Base-by-base conservation (phyloP, 2,113 vertebrate genomes). In the Dunckerocampus dactyliophorus region DNA sequence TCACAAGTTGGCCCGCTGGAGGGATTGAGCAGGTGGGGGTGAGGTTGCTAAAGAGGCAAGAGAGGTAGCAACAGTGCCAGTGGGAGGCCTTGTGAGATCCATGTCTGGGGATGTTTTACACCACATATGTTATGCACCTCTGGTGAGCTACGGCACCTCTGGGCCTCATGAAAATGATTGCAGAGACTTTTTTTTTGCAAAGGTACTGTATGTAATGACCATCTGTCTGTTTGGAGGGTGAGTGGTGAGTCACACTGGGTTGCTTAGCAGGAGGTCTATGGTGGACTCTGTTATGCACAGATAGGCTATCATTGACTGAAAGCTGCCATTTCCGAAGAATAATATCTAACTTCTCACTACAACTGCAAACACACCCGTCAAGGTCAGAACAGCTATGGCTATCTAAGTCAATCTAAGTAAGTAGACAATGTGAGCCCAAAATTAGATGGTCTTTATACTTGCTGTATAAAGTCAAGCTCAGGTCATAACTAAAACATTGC, bases 111-210 rank as follows among this genome's bases (percentile, higher is more conserved):
- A 39, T 19, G 60, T 71, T 71, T 68, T 53, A 61, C 72, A 62
- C 39, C 14, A 31, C 55, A 57, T 66, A 74, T 81, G 75, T 76
- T 65, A 63, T 72, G 74, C 60, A 75, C 79, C 73, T 73, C 81
- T 45, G 74, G 77, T 85, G 84, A 86, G 81, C 68, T 82, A 89
- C 69, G 67, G 68, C 85, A 81, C 86, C 85, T 82, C 56, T 62
- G 85, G 84, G 84, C 67, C 87, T 87, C 77, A 79, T 87, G 81
- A 82, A 87, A 89, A 87, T 88, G 81, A 89, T 86, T 87, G 79
- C 83, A 73, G 71, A 73, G 39, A 39, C 11, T 37, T 39, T 39
- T 58, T 67, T 85, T 88, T 79, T 75, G 71, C 72, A 71, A 87
- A 88, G 80, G 81, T 70, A 75, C 75, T 79, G 84, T 85, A 80